A percentile compares a stretch with the other conserved stretches of the same genome.
These are phyloP conservation scores for Schizaphis graminum DNA, from an alignment of 2,888 invertebrate species.

Conservation along the genomic window DNA sequence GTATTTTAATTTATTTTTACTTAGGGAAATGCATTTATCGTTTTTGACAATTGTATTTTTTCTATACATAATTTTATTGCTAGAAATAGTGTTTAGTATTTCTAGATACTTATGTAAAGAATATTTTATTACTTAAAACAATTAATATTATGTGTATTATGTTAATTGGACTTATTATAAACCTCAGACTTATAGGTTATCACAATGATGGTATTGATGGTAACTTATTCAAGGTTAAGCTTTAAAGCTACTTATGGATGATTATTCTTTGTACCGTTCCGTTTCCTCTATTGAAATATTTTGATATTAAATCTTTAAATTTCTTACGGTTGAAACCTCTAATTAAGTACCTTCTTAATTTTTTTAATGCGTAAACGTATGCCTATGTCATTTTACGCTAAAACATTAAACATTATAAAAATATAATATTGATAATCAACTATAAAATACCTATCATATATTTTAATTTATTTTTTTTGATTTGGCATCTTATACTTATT, in stretches of 20 bases:
- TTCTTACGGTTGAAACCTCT: neutral
- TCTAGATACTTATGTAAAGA: neutral
- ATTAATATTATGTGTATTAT: neutral
- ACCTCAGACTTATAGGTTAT: neutral
- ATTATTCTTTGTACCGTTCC: neutral
- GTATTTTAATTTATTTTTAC: neutral
- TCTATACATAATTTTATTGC: too few relatives aligned
- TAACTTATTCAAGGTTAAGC: neutral
- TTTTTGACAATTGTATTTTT: neutral
- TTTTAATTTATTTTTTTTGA: neutral
- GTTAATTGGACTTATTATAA: neutral
- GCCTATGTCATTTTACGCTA: neutral
- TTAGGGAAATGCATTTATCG: neutral
- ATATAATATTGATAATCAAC: neutral
- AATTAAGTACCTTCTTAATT: neutral
- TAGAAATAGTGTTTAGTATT: neutral
- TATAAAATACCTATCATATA: neutral
- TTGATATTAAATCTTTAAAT: neutral
- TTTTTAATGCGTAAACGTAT: neutral
- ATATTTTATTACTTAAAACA: neutral
- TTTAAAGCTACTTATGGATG: too few relatives aligned
- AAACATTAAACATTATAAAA: neutral
- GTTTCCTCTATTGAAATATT: neutral
- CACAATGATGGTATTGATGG: neutral
- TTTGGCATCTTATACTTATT: neutral